A percentile compares a stretch with the other conserved stretches of the same genome.
These are phyloP conservation scores for Caenorhabditis sulstoni DNA, from an alignment of 2,888 invertebrate species.

Conservation along the genomic window DNA sequence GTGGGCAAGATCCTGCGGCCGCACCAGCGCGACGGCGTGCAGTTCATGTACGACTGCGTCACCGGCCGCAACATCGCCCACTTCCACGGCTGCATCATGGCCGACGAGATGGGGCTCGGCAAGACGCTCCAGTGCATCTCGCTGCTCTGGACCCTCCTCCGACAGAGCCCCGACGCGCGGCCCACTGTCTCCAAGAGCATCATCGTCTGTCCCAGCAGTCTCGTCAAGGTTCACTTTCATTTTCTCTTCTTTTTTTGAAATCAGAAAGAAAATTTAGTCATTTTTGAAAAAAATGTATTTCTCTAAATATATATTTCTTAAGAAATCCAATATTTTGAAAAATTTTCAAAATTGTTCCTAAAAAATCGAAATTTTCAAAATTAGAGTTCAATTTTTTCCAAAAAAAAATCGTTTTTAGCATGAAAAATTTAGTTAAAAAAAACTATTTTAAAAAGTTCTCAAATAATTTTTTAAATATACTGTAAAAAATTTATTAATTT, in stretches of 20 bases:
- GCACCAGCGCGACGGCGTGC: conserved; percentile 98
- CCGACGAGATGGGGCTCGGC: conserved; percentile 95
- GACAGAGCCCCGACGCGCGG: conserved; percentile 93
- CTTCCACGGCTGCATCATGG: conserved; percentile 94
- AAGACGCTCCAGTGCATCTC: conserved; percentile 98
- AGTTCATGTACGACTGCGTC: conserved; percentile 99
- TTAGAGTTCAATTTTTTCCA: neutral
- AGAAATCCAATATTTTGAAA: neutral
- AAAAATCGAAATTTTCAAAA: neutral
- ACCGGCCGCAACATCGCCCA: conserved; percentile 86
- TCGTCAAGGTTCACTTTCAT: conserved; percentile 86
- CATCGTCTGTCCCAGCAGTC: conserved; percentile 95
- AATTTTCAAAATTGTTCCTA: neutral
- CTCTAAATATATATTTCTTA: too few relatives aligned
- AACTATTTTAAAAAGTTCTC: too few relatives aligned
- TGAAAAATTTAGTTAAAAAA: too few relatives aligned
- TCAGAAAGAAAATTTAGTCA: too few relatives aligned
- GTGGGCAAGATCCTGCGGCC: conserved; percentile 92
- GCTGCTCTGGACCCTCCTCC: conserved; percentile 84
- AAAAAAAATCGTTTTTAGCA: too few relatives aligned
- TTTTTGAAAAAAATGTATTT: too few relatives aligned
- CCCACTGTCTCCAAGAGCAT: conserved; percentile 93
- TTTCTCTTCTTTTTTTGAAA: too few relatives aligned
- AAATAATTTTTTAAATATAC: too few relatives aligned
- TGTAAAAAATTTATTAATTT: too few relatives aligned